Percentiles rank a stretch among this genome's conserved stretches.
Conservation (phyloP, 1,140 invertebrate species). For the Hetaerina americana region DNA sequence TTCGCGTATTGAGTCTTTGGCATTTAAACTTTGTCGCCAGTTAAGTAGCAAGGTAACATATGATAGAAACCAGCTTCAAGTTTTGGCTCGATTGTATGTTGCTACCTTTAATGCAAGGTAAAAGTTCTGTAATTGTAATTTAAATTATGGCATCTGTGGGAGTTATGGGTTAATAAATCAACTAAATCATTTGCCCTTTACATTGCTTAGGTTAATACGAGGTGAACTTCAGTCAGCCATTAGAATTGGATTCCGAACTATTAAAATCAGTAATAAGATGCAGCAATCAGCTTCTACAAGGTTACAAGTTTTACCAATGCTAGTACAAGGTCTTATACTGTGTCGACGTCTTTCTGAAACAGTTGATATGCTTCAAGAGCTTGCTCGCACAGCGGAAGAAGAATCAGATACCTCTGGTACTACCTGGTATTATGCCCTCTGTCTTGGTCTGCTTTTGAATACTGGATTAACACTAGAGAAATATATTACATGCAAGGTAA, state of each 20-base stretch:
- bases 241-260: conserved; percentile 28
- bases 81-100: not conserved
- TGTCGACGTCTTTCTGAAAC: conserved; percentile 30
- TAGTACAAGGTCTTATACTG: conserved; percentile 26
- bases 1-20: not conserved
- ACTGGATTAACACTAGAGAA: conserved; percentile 28
- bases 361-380: conserved; percentile 24
- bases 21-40: not conserved
- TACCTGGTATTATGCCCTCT: conserved; percentile 35
- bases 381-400: conserved; percentile 24
- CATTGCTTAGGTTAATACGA: conserved; percentile 21
- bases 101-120: not conserved
- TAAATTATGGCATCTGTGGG: too few species aligned
- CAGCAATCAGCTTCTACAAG: conserved; percentile 21
- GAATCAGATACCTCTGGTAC: conserved; percentile 33
- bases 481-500: not conserved
- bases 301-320: conserved; percentile 27
- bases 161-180: too few species aligned
- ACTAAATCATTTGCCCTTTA: too few species aligned
- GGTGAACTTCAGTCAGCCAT: conserved; percentile 25
- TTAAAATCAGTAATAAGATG: conserved; percentile 26
- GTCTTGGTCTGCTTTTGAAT: conserved; percentile 34
- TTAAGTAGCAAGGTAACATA: not conserved
- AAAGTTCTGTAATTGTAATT: too few species aligned
- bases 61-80: not conserved